phyloP scores from a whole-genome alignment of 2,797 vertebrate genomes.

The Platalea minor region DNA sequence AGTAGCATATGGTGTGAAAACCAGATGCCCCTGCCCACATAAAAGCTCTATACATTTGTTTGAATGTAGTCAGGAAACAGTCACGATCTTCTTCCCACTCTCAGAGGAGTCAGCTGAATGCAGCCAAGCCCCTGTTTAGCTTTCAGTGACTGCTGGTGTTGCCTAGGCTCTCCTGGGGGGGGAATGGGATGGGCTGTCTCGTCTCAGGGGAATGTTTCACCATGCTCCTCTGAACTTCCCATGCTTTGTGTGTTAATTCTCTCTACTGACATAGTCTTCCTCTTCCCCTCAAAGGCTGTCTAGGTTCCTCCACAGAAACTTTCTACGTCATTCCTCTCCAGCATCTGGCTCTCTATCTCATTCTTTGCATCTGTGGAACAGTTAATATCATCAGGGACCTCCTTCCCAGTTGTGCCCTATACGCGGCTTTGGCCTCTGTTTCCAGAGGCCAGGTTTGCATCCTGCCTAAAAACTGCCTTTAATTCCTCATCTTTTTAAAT shows the following conservation, averaged over 20 bases:
- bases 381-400: neutral
- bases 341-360: neutral
- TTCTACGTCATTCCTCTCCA: neutral
- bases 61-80: constrained; percentile 63
- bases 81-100: constrained; percentile 66
- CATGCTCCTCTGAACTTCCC: neutral
- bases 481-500: neutral
- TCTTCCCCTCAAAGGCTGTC: neutral
- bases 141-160: neutral
- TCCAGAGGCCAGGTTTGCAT: neutral
- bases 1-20: constrained; percentile 57
- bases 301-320: neutral
- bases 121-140: neutral
- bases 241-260: neutral
- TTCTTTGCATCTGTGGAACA: neutral
- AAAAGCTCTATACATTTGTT: constrained; percentile 62
- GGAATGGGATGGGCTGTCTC: neutral
- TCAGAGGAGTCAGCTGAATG: constrained; percentile 37
- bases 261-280: neutral
- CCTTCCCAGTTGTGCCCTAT: neutral
- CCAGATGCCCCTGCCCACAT: constrained; percentile 63
- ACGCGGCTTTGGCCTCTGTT: neutral
- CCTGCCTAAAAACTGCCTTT: neutral
- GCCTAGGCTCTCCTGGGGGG: neutral
- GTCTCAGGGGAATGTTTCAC: neutral